Conservation (phyloP, 2,113 vertebrate species). For the Hippocampus mohnikei region DNA sequence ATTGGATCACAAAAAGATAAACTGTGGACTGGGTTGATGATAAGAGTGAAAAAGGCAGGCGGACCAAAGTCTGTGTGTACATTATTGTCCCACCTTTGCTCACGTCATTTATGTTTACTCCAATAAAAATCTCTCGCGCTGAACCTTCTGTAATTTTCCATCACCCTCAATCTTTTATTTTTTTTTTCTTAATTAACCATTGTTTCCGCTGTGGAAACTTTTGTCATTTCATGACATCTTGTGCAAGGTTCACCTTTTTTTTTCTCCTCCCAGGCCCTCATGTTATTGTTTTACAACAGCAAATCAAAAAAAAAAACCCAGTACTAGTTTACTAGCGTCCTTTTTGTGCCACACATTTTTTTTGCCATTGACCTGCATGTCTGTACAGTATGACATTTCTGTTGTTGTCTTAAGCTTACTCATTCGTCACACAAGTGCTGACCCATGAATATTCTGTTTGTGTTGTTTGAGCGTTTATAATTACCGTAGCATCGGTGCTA, state of each 20-base stretch:
- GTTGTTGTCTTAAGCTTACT: constrained; percentile 4
- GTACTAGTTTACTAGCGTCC: constrained; percentile 22
- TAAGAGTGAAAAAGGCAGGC: constrained; percentile 23
- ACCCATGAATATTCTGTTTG: not conserved
- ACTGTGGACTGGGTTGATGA: constrained; percentile 1
- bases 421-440: not conserved
- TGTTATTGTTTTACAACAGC: constrained; percentile 36
- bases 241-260: constrained; percentile 7
- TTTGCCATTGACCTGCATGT: constrained; percentile 15
- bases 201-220: constrained; percentile 13
- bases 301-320: not conserved
- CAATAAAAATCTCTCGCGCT: not conserved
- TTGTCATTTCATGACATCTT: constrained; percentile 9
- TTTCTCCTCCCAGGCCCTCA: not conserved
- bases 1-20: not conserved
- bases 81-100: not conserved
- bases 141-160: constrained; percentile 9
- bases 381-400: constrained; percentile 4
- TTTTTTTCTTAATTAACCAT: constrained; percentile 3
- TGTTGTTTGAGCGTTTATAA: not conserved
- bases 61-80: constrained; percentile 30
- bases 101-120: constrained; percentile 14
- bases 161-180: not conserved
- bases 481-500: too few relatives aligned
- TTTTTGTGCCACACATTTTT: constrained; percentile 14